These are phyloP conservation scores for Tolmerus cingulatus DNA, from an alignment of 2,888 invertebrate species.

Conservation along the genomic window DNA sequence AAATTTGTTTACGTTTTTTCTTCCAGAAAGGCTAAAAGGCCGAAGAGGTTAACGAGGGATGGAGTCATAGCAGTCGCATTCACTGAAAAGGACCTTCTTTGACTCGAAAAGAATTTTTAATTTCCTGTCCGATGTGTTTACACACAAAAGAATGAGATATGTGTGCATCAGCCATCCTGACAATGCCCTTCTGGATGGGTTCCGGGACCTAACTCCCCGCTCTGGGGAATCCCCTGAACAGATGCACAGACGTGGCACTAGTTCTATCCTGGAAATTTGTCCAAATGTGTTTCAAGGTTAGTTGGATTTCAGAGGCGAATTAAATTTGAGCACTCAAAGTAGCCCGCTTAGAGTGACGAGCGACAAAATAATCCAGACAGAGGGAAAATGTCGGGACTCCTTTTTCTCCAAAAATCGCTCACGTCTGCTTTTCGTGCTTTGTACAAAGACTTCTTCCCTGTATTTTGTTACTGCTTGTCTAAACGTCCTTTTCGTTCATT, in stretches of 20 bases:
- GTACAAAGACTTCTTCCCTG: neutral
- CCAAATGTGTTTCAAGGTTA: neutral
- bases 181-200: neutral
- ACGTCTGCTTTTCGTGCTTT: neutral
- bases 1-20: constrained; percentile 22
- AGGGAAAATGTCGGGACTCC: neutral
- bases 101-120: constrained; percentile 30
- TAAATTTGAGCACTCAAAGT: neutral
- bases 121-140: constrained; percentile 9
- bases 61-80: constrained; percentile 2
- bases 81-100: neutral
- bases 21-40: neutral
- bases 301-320: neutral
- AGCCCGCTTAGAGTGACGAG: neutral
- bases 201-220: neutral
- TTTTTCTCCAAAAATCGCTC: neutral
- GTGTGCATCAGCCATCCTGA: neutral
- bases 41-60: constrained; percentile 10
- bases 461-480: neutral
- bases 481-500: neutral
- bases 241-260: neutral
- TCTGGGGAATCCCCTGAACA: neutral
- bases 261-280: neutral
- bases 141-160: neutral
- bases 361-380: neutral